Evolutionary conservation across 2,113 vertebrate species (phyloP).

Genomic region (Ginglymostoma cirratum): DNA sequence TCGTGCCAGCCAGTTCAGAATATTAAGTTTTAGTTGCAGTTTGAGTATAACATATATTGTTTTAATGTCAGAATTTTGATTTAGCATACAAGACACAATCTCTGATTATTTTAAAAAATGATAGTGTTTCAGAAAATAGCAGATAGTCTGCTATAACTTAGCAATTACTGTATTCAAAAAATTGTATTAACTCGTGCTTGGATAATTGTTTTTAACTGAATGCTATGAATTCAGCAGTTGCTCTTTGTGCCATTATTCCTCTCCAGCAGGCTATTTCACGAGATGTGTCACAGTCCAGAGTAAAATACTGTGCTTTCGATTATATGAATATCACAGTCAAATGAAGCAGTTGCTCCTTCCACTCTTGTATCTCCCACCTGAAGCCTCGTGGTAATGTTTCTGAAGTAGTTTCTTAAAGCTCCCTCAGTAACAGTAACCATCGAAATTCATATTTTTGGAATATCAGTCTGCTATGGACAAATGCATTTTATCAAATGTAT

Average conservation of each 20-base stretch:
- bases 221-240: neutral
- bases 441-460: neutral
- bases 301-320: neutral
- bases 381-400: neutral
- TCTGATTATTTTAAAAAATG: neutral
- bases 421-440: neutral
- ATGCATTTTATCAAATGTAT: neutral
- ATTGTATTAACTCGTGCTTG: neutral
- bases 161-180: neutral
- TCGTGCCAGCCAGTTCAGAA: neutral
- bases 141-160: neutral
- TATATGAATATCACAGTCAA: conserved; percentile 1
- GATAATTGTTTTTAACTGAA: neutral
- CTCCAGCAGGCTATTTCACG: neutral
- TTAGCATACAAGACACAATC: neutral
- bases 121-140: neutral
- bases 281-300: neutral
- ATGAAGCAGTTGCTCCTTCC: neutral
- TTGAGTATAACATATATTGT: neutral
- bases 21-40: neutral
- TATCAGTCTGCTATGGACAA: neutral
- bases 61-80: neutral
- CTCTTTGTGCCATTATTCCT: neutral
- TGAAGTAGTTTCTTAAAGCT: neutral
- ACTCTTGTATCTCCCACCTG: neutral